Base-by-base conservation (phyloP, 2,888 invertebrate genomes). In the Caradrina clavipalpis region DNA sequence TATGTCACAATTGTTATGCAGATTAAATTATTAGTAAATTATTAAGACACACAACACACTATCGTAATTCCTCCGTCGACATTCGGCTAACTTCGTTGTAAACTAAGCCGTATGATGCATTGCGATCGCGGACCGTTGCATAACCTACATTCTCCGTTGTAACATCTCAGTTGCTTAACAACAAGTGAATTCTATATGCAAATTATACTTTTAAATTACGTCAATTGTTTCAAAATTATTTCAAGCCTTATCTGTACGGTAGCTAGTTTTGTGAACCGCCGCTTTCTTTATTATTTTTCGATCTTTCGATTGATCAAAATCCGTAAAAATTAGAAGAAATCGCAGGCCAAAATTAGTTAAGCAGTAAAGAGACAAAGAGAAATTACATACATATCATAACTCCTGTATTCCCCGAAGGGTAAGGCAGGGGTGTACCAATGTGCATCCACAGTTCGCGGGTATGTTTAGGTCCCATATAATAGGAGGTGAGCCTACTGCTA, bases 71-170 rank as follows among this genome's bases (percentile, higher is more conserved):
- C 17, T 55, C 60, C 56, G 62, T 26, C 8, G 13, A 59, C 57
- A 59, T 69, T 74, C 67, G 67, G 55, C 50, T 19, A 77, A 59
- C 47, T 42, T 42, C 47, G 50, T 70, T 82, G 78, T 80, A 51
- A 8, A 65, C 72, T 60, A 22, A 11, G 58, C 72, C 60, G 61
- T 70, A 72, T 64, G 79, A 83, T 79, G 80, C 81, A 76, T 73
- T 63, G 63, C 68, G 72, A 78, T 82, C 75, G 74, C 71, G 54
- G 65, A 50, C 17, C 31, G 35, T 86, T 86, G 76, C 86, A 73
- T 82, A 86, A 86, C 73, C 55, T 58, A 85, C 86, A 85, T 84
- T 86, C 86, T 76, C 78, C 69, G 73, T 13, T 73, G 56, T 80
- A 78, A 78, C 78, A 76, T 73, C 81, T 69, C 67, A 62, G 69